Evolutionary conservation across 2,797 vertebrate species (phyloP), one percentile per base, ranked within the genome.

Genomic region (Morus bassanus): DNA sequence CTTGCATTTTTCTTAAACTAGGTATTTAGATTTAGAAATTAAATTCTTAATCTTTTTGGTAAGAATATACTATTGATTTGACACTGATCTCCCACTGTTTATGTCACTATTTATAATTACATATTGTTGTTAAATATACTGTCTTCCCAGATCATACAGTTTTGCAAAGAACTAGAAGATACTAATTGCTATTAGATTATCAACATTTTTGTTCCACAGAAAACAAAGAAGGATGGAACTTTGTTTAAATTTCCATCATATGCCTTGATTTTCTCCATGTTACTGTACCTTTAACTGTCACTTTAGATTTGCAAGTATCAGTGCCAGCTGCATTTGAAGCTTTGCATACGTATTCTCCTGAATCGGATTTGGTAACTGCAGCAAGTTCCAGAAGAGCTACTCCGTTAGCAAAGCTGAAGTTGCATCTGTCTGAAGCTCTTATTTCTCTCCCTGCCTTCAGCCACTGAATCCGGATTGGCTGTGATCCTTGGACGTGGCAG

Each of bases 261-360:
- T 48, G 39, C 14, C 23, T 63, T 60, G 56, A 60, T 88, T 77
- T 85, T 91, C 43, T 75, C 21, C 24, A 19, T 53, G 33, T 74
- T 45, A 95, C 91, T 85, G 53, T 99, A 99, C 99, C 99, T 99
- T 98, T 99, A 67, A 99, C 79, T 6, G 98, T 98, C 93, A 99
- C 98, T 98, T 98, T 99, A 91, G 98, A 98, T 94, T 99, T 99
- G 98, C 98, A 99, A 96, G 99, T 98, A 92, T 99, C 99, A 78
- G 98, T 99, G 96, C 99, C 99, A 51, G 97, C 98, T 13, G 98
- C 96, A 50, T 99, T 99, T 87, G 98, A 98, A 92, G 99, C 99
- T 98, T 99, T 99, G 97, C 99, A 99, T 56, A 99, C 96, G 69
- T 99, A 99, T 94, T 99, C 99, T 10, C 99, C 99, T 1, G 98